Evolutionary conservation across 1,140 invertebrate genomes (phyloP).

Genomic region (Brachionus rubens): DNA sequence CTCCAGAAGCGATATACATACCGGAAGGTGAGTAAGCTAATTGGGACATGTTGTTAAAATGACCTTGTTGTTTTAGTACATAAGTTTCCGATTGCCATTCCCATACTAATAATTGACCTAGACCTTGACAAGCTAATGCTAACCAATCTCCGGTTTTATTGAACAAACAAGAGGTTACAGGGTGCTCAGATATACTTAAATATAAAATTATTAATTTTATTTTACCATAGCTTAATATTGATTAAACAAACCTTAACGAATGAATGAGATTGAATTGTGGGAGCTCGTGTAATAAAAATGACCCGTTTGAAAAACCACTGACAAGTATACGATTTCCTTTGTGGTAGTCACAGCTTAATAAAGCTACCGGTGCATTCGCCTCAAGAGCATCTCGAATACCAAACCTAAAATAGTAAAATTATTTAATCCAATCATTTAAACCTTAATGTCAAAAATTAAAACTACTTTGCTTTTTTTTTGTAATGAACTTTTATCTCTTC

Average conservation of each 20-base stretch:
- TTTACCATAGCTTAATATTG: constrained; percentile 26
- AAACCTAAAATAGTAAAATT: not conserved
- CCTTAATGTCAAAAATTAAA: not conserved
- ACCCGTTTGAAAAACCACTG: constrained; percentile 74
- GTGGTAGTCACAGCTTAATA: constrained; percentile 72
- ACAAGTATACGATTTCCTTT: constrained; percentile 73
- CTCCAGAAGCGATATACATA: constrained; percentile 82
- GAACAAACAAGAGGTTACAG: constrained; percentile 74
- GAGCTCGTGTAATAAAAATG: constrained; percentile 85
- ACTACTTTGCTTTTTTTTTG: constrained; percentile 47
- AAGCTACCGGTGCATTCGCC: constrained; percentile 1
- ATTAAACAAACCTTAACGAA: constrained; percentile 68
- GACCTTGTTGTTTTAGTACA: constrained; percentile 92
- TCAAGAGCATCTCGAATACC: constrained; percentile 33
- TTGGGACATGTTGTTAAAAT: constrained; percentile 76
- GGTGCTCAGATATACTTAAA: constrained; percentile 71
- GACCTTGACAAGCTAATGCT: constrained; percentile 71
- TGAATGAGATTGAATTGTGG: constrained; percentile 87
- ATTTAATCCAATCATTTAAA: not conserved
- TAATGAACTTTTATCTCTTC: constrained; percentile 46
- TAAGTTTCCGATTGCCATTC: constrained; percentile 99
- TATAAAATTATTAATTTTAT: constrained; percentile 27
- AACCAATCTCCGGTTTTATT: constrained; percentile 91
- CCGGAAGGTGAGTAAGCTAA: constrained; percentile 87
- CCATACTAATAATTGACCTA: constrained; percentile 90